Base-by-base conservation (phyloP, 2,113 vertebrate genomes). In the Pagrus major region DNA sequence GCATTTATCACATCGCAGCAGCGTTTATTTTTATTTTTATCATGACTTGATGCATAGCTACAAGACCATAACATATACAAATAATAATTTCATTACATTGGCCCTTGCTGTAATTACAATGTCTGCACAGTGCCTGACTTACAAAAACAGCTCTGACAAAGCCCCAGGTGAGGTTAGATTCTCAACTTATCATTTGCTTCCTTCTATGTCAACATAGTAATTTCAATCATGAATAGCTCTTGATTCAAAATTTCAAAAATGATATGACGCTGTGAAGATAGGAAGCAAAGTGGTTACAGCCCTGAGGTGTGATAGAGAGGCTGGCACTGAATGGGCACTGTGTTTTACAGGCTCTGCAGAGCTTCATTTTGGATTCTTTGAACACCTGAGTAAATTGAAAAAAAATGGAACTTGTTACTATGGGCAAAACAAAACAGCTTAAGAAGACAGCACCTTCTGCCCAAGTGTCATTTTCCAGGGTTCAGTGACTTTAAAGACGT, bases 61-160 rank as follows among this genome's bases (percentile, higher is more conserved):
- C 93, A 59, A 59, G 59, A 86, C 18, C 90, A 92, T 90, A 94
- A 95, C 92, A 94, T n/a, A 84, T 56, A 81, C 83, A 95, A 94
- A 95, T 91, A 94, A 87, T 91, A 80, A 91, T 93, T 92, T 89
- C 5, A 90, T 89, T 61, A 80, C 29, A 54, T 55, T 83, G 63
- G 76, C 72, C 72, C 14, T 47, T 12, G 37, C 15, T 51, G 69
- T 91, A 89, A 93, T 91, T 86, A 90, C 69, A 80, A 59, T 63
- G 72, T 39, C 64, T 46, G 71, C 49, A 49, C 44, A 25, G 46
- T 67, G 82, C 58, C 70, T 35, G 20, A 64, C 81, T 52, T 61
- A 85, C 79, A 88, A 44, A 35, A 80, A 71, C 31, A 39, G 49
- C 33, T 42, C 66, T 10, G 51, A 31, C 42, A 20, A 41, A 81